Evolutionary conservation across 1,140 invertebrate species (phyloP).

Genomic region (Mycetomoellerius zeteki): DNA sequence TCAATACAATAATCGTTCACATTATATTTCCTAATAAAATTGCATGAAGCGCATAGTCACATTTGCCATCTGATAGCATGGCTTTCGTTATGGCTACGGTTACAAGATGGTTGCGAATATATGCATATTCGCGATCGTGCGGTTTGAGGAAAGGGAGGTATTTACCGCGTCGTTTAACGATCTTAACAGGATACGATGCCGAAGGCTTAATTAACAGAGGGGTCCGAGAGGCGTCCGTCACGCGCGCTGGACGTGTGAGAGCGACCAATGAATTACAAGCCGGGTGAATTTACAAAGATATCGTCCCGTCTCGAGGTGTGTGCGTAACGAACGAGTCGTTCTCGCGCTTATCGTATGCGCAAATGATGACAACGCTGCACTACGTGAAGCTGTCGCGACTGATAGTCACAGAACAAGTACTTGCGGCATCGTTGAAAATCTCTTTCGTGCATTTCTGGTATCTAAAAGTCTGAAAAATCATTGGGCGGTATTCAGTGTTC

Average conservation of each 20-base stretch:
- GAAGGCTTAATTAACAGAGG: constrained; percentile 52
- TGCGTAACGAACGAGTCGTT: constrained; percentile 32
- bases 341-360: constrained; percentile 28
- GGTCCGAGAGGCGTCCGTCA: constrained; percentile 35
- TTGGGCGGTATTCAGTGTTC: too few species aligned
- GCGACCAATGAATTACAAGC: constrained; percentile 33
- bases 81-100: constrained; percentile 4
- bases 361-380: constrained; percentile 61
- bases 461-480: neutral
- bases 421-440: neutral
- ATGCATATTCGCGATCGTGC: constrained; percentile 22
- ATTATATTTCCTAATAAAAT: neutral
- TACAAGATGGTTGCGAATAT: constrained; percentile 5
- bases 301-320: constrained; percentile 1
- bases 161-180: constrained; percentile 31
- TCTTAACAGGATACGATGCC: constrained; percentile 47
- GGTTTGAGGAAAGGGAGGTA: constrained; percentile 29
- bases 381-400: constrained; percentile 48
- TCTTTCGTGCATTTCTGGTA: neutral
- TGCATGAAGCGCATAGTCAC: neutral
- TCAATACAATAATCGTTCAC: neutral
- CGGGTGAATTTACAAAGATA: constrained; percentile 59
- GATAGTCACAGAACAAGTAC: neutral
- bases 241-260: constrained; percentile 30
- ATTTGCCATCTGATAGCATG: constrained; percentile 36